Evolutionary conservation across 2,888 invertebrate species (phyloP).

Genomic region (Cyaniris semiargus): DNA sequence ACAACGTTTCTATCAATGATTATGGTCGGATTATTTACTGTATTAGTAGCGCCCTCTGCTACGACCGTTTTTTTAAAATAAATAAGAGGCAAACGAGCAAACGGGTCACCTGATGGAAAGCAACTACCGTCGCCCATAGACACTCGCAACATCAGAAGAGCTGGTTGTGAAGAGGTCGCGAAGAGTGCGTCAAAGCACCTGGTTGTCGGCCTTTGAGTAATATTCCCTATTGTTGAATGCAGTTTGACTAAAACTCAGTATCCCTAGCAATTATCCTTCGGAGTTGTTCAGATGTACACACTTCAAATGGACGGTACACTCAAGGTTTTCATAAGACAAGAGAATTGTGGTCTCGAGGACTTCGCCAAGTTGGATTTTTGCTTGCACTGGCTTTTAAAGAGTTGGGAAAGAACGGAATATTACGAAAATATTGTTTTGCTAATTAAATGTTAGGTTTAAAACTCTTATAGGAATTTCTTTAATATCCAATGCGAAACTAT

Average conservation of each 20-base stretch:
- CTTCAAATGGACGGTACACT: constrained; percentile 40
- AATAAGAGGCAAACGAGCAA: too few relatives aligned
- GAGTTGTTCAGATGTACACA: constrained; percentile 29
- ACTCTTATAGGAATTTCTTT: neutral
- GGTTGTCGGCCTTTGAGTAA: too few relatives aligned
- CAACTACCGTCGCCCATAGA: too few relatives aligned
- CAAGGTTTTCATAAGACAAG: constrained; percentile 51
- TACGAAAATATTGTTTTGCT: constrained; percentile 12
- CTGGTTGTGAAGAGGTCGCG: too few relatives aligned
- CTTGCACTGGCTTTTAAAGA: constrained; percentile 9
- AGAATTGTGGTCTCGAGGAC: constrained; percentile 50
- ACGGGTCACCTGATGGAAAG: too few relatives aligned
- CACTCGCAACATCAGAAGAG: too few relatives aligned
- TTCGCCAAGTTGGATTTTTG: constrained; percentile 44
- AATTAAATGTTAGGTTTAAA: neutral
- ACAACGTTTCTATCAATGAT: too few relatives aligned
- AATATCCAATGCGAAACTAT: too few relatives aligned
- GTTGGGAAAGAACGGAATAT: neutral
- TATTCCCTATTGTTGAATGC: neutral
- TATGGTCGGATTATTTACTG: too few relatives aligned
- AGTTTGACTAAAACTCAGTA: neutral
- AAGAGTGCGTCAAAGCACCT: too few relatives aligned
- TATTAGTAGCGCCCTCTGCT: too few relatives aligned
- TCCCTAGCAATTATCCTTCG: constrained; percentile 31
- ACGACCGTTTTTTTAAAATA: too few relatives aligned